These are phyloP conservation scores for Geopemphigus sp. DNA, from an alignment of 1,140 invertebrate species.

Conservation along the genomic window DNA sequence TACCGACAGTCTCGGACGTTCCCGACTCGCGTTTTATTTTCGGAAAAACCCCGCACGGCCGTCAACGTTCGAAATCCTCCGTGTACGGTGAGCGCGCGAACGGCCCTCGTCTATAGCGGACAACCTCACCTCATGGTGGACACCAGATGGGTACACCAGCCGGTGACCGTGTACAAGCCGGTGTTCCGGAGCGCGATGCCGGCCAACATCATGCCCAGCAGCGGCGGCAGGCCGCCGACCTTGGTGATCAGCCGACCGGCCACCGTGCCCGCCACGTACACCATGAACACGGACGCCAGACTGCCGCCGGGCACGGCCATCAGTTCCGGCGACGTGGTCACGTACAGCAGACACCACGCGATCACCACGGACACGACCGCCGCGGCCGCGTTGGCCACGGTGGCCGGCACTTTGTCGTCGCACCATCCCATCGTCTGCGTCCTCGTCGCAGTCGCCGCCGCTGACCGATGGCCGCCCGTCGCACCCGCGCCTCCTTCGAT, in stretches of 20 bases:
- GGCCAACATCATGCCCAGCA: conserved; percentile 54
- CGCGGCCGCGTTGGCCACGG: conserved; percentile 25
- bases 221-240: conserved; percentile 52
- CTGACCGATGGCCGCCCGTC: too few relatives aligned
- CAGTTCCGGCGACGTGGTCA: conserved; percentile 23
- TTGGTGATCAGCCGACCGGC: conserved; percentile 39
- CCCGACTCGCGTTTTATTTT: too few relatives aligned
- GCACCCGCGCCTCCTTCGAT: not conserved
- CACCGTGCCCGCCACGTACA: conserved; percentile 51
- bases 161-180: conserved; percentile 53
- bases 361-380: conserved; percentile 35
- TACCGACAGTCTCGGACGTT: too few relatives aligned
- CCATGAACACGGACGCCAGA: conserved; percentile 51
- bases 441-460: too few relatives aligned
- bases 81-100: too few relatives aligned
- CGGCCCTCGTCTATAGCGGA: too few relatives aligned
- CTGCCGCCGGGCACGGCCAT: conserved; percentile 51
- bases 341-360: conserved; percentile 47
- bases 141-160: conserved; percentile 48
- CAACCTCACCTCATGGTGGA: conserved; percentile 20
- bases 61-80: too few relatives aligned
- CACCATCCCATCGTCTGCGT: not conserved
- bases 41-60: too few relatives aligned
- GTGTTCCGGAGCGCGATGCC: conserved; percentile 53
- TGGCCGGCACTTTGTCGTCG: not conserved